Conservation (phyloP, 2,797 vertebrate genomes). For the Chelon labrosus region DNA sequence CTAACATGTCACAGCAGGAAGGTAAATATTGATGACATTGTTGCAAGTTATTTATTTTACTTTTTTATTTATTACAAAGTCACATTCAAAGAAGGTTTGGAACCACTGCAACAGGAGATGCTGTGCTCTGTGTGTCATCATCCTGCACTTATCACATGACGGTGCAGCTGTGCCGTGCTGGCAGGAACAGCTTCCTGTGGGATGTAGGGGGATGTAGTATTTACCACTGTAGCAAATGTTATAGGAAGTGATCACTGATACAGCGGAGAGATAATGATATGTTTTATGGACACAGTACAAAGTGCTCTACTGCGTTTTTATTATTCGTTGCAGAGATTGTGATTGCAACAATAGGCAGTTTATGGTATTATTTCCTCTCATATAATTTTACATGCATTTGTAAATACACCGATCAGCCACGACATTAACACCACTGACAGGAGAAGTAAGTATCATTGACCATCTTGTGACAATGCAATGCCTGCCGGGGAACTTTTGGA, state of each 20-base stretch:
- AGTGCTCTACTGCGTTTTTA: background rate
- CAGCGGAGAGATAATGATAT: constrained; percentile 9
- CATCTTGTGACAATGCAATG: too few species aligned
- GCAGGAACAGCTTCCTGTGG: constrained; percentile 45
- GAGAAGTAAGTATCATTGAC: too few species aligned
- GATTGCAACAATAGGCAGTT: constrained; percentile 1
- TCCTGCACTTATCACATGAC: constrained; percentile 26
- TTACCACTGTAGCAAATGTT: constrained; percentile 14
- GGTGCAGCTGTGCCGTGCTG: constrained; percentile 43
- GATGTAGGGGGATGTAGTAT: constrained; percentile 35
- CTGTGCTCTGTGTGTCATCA: background rate
- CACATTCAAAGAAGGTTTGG: too few species aligned
- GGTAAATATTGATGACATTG: too few species aligned
- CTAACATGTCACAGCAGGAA: background rate
- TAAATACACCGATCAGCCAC: background rate
- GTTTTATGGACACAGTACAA: background rate
- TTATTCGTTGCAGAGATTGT: background rate
- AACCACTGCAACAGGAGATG: background rate
- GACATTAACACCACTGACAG: too few species aligned
- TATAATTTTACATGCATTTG: constrained; percentile 7
- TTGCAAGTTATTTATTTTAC: background rate
- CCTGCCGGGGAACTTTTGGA: too few species aligned
- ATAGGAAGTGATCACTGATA: constrained; percentile 40
- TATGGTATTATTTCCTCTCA: constrained; percentile 1
- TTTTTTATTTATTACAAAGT: too few species aligned